A percentile compares a stretch with the other conserved stretches of the same genome.
phyloP scores from a whole-genome alignment of 2,888 invertebrate species.

The Pegoplata infirma region DNA sequence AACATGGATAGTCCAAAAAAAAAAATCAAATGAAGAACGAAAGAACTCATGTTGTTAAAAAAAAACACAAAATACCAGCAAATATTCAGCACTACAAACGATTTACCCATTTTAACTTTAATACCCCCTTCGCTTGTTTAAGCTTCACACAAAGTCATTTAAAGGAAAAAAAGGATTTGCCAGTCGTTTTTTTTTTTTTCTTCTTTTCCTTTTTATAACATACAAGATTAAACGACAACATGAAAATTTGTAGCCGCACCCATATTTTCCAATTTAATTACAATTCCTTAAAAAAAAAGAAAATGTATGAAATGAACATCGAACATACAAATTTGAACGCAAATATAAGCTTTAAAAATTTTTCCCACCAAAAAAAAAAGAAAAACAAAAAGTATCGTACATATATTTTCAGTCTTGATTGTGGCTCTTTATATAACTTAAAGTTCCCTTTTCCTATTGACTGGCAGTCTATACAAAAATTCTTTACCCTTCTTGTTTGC shows the following conservation, averaged over 20 bases:
- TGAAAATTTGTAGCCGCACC: slow-evolving; percentile 8
- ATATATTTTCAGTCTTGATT: not conserved
- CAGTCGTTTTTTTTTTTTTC: not conserved
- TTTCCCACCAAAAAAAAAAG: not conserved
- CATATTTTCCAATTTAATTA: slow-evolving; percentile 5
- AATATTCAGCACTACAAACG: not conserved
- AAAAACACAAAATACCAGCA: not conserved
- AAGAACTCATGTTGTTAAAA: not conserved
- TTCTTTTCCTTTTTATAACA: not conserved
- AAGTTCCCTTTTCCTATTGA: not conserved
- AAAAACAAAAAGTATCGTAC: not conserved
- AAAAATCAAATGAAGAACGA: not conserved
- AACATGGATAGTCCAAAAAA: not conserved
- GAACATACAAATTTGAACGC: not conserved
- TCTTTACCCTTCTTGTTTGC: not conserved
- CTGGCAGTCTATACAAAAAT: not conserved
- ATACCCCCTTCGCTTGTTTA: not conserved
- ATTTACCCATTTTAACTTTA: not conserved
- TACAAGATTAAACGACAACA: not conserved
- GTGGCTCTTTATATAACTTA: too few relatives aligned
- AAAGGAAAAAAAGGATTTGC: not conserved
- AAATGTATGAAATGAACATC: too few relatives aligned
- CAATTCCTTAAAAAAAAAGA: not conserved
- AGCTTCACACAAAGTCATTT: not conserved
- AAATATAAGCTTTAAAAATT: not conserved